Conservation (phyloP, 2,113 vertebrate species). For the Eira barbara region DNA sequence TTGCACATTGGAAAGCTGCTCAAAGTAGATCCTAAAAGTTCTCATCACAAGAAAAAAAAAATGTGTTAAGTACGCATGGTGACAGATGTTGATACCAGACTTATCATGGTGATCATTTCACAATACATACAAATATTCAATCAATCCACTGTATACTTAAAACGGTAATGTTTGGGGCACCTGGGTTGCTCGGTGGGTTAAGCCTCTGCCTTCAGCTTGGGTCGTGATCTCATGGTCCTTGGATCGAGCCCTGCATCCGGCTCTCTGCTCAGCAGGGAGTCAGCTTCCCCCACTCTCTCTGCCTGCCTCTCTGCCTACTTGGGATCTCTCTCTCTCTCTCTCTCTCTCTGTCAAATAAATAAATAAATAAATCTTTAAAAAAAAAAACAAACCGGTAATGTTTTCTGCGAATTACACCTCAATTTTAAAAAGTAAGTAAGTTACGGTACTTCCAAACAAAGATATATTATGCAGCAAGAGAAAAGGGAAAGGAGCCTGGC, state of each 20-base stretch:
- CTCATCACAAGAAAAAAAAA: not conserved
- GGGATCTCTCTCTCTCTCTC: too few species aligned
- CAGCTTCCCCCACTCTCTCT: too few species aligned
- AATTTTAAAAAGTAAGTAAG: not conserved
- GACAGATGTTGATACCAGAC: not conserved
- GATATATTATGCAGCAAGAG: not conserved
- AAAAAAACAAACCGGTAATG: not conserved
- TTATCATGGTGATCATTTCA: not conserved
- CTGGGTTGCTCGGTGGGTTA: too few species aligned
- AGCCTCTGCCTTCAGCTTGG: too few species aligned
- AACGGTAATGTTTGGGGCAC: not conserved
- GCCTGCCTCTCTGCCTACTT: too few species aligned
- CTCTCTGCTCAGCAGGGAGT: too few species aligned
- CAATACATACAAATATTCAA: not conserved
- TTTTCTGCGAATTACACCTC: not conserved
- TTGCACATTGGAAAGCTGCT: not conserved
- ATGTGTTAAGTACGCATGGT: not conserved
- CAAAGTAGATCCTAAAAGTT: not conserved
- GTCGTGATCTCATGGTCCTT: too few species aligned
- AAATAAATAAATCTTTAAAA: too few species aligned
- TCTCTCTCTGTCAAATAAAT: too few species aligned
- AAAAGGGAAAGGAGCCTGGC: fast-evolving
- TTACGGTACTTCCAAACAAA: not conserved
- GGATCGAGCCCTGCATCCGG: too few species aligned
- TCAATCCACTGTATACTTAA: not conserved